Conservation (phyloP, 2,113 vertebrate genomes). For the Aplodontia rufa region DNA sequence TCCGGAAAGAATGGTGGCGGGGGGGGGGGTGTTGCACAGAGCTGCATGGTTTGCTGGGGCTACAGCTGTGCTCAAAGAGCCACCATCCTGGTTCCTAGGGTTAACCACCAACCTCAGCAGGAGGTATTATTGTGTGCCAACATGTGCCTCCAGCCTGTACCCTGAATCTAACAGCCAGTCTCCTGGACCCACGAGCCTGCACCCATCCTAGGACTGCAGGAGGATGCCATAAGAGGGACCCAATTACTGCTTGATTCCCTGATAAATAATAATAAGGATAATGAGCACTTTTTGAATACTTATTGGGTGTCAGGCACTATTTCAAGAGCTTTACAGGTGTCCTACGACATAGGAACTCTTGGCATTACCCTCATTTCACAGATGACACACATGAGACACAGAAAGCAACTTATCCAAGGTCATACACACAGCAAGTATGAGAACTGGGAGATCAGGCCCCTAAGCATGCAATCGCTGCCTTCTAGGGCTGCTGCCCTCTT, state of each 20-base stretch:
- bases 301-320: background rate
- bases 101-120: background rate
- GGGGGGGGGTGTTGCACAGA: background rate
- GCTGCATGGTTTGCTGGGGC: background rate
- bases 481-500: background rate
- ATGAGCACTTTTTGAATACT: background rate
- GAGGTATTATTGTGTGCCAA: too few relatives aligned
- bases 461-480: background rate
- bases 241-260: background rate
- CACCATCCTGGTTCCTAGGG: background rate
- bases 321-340: background rate
- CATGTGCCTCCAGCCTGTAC: background rate
- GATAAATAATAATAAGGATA: background rate
- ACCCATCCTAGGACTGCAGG: background rate
- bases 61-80: background rate
- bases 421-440: background rate
- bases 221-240: background rate
- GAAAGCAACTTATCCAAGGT: conserved; percentile 37
- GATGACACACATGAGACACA: background rate
- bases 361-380: conserved; percentile 12
- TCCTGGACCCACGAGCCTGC: background rate
- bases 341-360: background rate
- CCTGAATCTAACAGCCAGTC: background rate
- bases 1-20: conserved; percentile 46
- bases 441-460: background rate